Evolutionary conservation across 2,888 invertebrate species (phyloP).

Genomic region (Yponomeuta malinellus): DNA sequence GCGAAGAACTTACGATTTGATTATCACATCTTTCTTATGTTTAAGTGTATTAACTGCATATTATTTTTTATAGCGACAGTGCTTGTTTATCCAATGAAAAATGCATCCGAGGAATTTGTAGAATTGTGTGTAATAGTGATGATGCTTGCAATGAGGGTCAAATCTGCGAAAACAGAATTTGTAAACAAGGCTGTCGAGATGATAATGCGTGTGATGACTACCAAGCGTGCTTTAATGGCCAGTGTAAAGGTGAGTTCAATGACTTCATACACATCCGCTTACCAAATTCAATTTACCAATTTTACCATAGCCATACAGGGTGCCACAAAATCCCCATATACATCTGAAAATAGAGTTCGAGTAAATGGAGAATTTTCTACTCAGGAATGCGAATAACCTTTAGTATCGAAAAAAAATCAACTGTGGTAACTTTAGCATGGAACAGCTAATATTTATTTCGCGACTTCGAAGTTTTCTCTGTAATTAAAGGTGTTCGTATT

Average conservation of each 20-base stretch:
- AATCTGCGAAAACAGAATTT: slow-evolving; percentile 91
- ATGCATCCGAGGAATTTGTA: slow-evolving; percentile 88
- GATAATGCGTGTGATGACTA: slow-evolving; percentile 85
- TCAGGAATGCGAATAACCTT: no score
- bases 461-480: no score
- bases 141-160: slow-evolving; percentile 86
- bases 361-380: no score
- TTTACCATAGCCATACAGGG: no score
- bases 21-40: no score
- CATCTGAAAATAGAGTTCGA: no score
- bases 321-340: no score
- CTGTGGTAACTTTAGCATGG: no score
- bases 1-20: background rate
- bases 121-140: slow-evolving; percentile 91
- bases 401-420: no score
- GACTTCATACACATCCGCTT: background rate
- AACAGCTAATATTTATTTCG: no score
- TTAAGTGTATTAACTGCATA: background rate
- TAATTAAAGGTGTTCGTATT: no score
- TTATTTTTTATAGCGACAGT: slow-evolving; percentile 77
- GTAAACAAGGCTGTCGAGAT: slow-evolving; percentile 90
- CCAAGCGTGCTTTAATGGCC: slow-evolving; percentile 87
- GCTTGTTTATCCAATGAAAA: slow-evolving; percentile 90
- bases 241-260: slow-evolving; percentile 80
- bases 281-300: no score